Evolutionary conservation across 2,888 invertebrate species (phyloP).

Genomic region (Clivina fossor): DNA sequence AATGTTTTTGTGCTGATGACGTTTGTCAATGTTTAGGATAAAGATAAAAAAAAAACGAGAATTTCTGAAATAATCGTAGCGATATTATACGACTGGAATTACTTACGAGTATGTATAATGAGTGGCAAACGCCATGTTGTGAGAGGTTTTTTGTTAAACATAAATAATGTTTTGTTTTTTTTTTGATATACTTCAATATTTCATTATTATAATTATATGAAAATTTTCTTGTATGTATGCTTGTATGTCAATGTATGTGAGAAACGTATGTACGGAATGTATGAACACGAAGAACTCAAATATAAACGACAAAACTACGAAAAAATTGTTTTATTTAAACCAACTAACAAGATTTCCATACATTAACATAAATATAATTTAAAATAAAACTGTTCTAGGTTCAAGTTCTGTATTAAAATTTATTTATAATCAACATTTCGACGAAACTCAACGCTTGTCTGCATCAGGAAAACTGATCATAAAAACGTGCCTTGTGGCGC

Average conservation of each 20-base stretch:
- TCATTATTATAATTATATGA: slow-evolving; percentile 41
- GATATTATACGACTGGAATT: slow-evolving; percentile 11
- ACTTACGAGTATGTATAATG: background rate
- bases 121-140: slow-evolving; percentile 23
- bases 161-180: slow-evolving; percentile 13
- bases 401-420: too few relatives aligned
- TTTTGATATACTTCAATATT: slow-evolving; percentile 22
- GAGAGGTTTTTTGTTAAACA: background rate
- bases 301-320: slow-evolving; percentile 44
- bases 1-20: slow-evolving; percentile 24
- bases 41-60: slow-evolving; percentile 7
- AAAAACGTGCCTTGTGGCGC: background rate
- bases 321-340: slow-evolving; percentile 28
- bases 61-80: slow-evolving; percentile 15
- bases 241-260: slow-evolving; percentile 53
- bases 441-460: too few relatives aligned
- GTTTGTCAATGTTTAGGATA: slow-evolving; percentile 26
- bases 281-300: slow-evolving; percentile 52
- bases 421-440: too few relatives aligned
- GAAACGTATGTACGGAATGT: slow-evolving; percentile 53
- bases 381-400: too few relatives aligned
- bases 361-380: background rate
- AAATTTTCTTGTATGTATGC: slow-evolving; percentile 53
- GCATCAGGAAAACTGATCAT: too few relatives aligned
- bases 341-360: background rate